Percentiles rank a stretch among this genome's conserved stretches.
Conservation (phyloP, 2,113 vertebrate species). For the Dipodomys spectabilis region DNA sequence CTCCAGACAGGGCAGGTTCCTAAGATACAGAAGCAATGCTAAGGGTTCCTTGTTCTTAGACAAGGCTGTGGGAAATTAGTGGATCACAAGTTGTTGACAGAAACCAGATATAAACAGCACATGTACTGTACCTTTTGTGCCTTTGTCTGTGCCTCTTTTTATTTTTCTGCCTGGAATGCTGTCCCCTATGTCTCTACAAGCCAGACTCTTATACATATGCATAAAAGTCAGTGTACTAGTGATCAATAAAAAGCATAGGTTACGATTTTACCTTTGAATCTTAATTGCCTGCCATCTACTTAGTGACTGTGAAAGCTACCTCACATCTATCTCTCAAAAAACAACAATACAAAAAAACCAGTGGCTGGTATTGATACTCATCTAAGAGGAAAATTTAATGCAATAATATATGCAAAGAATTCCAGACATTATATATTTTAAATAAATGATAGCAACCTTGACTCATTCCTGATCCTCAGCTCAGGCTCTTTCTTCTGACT, state of each 20-base stretch:
- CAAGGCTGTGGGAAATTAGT: background rate
- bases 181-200: background rate
- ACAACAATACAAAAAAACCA: no score
- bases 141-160: background rate
- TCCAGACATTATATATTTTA: background rate
- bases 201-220: background rate
- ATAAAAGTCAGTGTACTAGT: background rate
- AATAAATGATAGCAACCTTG: background rate
- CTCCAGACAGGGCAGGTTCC: background rate
- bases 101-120: background rate
- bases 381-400: background rate
- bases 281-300: background rate
- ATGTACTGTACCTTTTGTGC: background rate
- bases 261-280: slow-evolving; percentile 14
- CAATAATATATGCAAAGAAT: background rate
- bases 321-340: background rate
- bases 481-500: background rate
- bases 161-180: background rate
- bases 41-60: background rate
- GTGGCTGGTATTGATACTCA: background rate
- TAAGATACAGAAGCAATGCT: background rate
- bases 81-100: background rate
- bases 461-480: background rate
- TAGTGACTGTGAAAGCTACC: background rate
- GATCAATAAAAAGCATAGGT: background rate